Evolutionary conservation across 2,113 vertebrate genomes (phyloP), one percentile per base, ranked within the genome.

Genomic region (Hyla sarda): DNA sequence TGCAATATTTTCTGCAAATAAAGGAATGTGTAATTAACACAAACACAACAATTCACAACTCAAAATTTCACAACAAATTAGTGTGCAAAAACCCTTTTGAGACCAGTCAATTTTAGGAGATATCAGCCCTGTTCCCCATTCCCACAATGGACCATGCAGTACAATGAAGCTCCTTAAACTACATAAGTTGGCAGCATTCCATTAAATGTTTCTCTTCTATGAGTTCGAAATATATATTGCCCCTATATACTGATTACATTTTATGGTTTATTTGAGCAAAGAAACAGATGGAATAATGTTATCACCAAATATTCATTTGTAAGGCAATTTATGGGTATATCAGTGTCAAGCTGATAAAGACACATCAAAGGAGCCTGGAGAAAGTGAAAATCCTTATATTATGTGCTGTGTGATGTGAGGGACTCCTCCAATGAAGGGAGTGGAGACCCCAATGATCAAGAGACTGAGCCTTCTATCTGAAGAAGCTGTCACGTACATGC

Each of bases 341-440:
- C 84, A 80, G 65, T 86, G 65, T 41, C 25, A 58, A 34, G 30
- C 25, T 81, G 84, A 86, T 86, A 86, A 81, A 10, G 13, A 60
- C 23, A 86, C 84, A 74, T 86, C 77, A 86, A 86, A 86, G 84
- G 60, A 86, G 45, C 32, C 32, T 69, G 41, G 79, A 80, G 78
- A 86, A 81, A 58, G 84, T 86, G 84, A 28, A 79, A 86, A 80
- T 73, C 67, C 62, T 81, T 79, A 23, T 86, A 86, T 86, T 41
- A 86, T 81, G 84, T 86, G 84, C 67, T 47, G n/a, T 75, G 58
- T 76, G 82, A 84, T 84, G 16, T 65, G 77, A 23, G 19, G 67
- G 48, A 5, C 76, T 72, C 84, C 84, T 81, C 28, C 52, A 58
- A 32, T 60, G 65, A 81, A 81, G 65, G 69, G 69, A 86, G 84